phyloP scores from a whole-genome alignment of 2,888 invertebrate species.

The Trachelus iudaicus region DNA sequence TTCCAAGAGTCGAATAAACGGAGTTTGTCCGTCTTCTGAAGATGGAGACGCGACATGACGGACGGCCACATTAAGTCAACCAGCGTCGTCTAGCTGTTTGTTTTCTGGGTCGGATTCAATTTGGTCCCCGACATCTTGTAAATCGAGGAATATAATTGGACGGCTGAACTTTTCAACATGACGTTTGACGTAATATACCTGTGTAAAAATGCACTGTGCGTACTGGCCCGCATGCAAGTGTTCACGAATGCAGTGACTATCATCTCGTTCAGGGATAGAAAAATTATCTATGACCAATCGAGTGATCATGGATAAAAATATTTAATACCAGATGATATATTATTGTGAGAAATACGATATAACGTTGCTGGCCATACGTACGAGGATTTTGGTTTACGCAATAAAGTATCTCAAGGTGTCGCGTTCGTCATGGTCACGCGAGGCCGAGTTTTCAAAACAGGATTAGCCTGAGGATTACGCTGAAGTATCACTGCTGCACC shows the following conservation, averaged over 20 bases:
- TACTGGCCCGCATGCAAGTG: background rate
- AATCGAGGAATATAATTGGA: slow-evolving; percentile 55
- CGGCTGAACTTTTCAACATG: slow-evolving; percentile 44
- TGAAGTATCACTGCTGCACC: slow-evolving; percentile 17
- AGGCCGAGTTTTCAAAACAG: slow-evolving; percentile 58
- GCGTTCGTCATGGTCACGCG: slow-evolving; percentile 57
- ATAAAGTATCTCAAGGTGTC: slow-evolving; percentile 55
- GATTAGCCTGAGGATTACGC: slow-evolving; percentile 39
- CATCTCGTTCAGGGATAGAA: background rate
- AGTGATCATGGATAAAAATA: background rate
- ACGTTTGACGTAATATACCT: slow-evolving; percentile 46
- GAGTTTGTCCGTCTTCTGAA: slow-evolving; percentile 38
- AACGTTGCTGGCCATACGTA: background rate
- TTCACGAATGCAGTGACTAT: slow-evolving; percentile 12
- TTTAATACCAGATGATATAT: background rate
- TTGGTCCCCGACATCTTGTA: slow-evolving; percentile 49
- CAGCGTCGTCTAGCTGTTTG: slow-evolving; percentile 34
- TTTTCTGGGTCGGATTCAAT: slow-evolving; percentile 58
- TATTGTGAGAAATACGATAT: background rate
- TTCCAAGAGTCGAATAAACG: slow-evolving; percentile 39
- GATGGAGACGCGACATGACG: slow-evolving; percentile 43
- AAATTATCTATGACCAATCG: background rate
- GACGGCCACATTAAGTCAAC: slow-evolving; percentile 56
- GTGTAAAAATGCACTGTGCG: slow-evolving; percentile 32
- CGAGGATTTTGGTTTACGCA: slow-evolving; percentile 16